Evolutionary conservation across 2,888 invertebrate species (phyloP), one percentile per base, ranked within the genome.

Genomic region (Platypus cylindrus): DNA sequence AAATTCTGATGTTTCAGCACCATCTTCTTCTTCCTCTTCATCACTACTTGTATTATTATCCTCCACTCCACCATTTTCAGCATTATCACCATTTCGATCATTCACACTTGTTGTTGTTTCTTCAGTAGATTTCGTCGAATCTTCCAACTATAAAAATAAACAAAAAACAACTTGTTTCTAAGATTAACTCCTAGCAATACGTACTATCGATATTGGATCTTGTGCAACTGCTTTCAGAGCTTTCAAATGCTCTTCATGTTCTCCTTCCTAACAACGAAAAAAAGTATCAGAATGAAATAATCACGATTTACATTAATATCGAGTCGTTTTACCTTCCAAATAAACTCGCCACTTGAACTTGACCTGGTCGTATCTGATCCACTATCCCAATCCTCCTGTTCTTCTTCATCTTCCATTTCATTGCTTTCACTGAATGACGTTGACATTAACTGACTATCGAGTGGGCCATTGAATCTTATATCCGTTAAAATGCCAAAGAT

Each of bases 321-420:
- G 5, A 20, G 20, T 20, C 9, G 12, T 24, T 60, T 51, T 54
- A 79, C 80, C 74, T 78, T 79, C 80, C 81, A 82, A 40, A 81
- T 75, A 52, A 82, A 82, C 58, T 82, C 81, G 7, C 80, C 79
- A 41, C 80, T 81, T 4, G 78, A 79, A 5, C 75, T 75, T 18
- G 79, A 80, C 43, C 73, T 71, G 1, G 39, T 39, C n/a, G 71
- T 71, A 41, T 70, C 78, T 5, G 70, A 71, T 46, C 74, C 75
- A 58, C 75, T 77, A 53, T 78, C 78, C 76, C 78, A 80, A 49
- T 78, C 79, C n/a, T n/a, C n/a, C 48, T 75, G 66, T 24, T 70
- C 68, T 36, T 67, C 66, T 48, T 75, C 65, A 24, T 70, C 68
- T 36, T 67, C 66, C 23, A 66, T 60, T 52, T 68, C 64, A 35